These are phyloP conservation scores for Campylomormyrus tamandua DNA, from an alignment of 2,113 vertebrate species.

Conservation along the genomic window DNA sequence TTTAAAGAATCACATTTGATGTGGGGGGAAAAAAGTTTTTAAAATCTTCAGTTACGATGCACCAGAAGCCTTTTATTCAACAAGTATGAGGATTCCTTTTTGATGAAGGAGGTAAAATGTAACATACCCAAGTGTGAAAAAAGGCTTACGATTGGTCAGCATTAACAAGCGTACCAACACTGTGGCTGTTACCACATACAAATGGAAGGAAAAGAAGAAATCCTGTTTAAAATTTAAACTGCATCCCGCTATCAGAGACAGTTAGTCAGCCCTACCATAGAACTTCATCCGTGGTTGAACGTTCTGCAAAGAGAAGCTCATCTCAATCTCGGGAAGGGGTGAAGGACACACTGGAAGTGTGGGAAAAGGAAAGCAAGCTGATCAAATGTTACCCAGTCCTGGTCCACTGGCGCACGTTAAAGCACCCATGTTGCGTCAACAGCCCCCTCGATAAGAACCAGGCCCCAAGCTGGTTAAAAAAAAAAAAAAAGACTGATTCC, in stretches of 20 bases:
- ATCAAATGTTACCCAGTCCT: not conserved
- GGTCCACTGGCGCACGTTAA: not conserved
- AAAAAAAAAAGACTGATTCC: not conserved
- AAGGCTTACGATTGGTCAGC: not conserved
- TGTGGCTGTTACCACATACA: not conserved
- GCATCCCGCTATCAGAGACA: not conserved
- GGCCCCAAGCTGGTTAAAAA: not conserved
- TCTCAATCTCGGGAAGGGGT: slow-evolving; percentile 51
- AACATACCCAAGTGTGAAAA: not conserved
- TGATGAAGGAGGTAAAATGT: not conserved
- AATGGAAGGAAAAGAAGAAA: not conserved
- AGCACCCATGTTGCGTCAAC: not conserved
- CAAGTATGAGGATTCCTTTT: not conserved
- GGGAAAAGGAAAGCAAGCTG: not conserved
- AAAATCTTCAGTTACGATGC: not conserved
- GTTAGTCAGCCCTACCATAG: slow-evolving; percentile 54
- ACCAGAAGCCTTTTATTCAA: not conserved
- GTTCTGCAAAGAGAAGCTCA: not conserved
- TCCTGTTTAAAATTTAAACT: not conserved
- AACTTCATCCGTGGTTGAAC: slow-evolving; percentile 40
- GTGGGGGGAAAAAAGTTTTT: not conserved
- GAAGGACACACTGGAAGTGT: slow-evolving; percentile 41
- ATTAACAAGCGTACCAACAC: not conserved
- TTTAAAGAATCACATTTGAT: not conserved
- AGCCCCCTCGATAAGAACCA: too few relatives aligned